Base-by-base conservation (phyloP, 2,888 invertebrate genomes). In the Oxycera nigricornis region DNA sequence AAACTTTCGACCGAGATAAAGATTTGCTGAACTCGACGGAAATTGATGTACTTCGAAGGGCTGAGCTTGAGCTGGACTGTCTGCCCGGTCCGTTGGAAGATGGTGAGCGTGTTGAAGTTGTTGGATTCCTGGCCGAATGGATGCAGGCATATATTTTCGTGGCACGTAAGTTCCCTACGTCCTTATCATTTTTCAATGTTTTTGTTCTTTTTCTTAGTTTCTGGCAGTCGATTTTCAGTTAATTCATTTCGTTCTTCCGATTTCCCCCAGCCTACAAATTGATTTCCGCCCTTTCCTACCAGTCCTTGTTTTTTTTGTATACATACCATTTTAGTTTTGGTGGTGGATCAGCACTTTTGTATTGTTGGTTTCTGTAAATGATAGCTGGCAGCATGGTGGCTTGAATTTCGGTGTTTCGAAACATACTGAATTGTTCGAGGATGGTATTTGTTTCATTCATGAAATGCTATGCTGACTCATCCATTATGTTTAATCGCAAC, bases 121-220 rank as follows among this genome's bases (percentile, higher is more conserved):
- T 90, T 83, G 90, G 90, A 81, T 90, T 91, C 86, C 86, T 91
- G 83, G 88, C 89, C 78, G 90, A 91, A 82, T 91, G 91, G 91
- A 90, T 91, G 82, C 88, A 89, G 84, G 89, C 90, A 79, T 91
- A 90, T 86, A 87, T 88, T 79, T 90, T 90, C 82, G 87, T 91
- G 79, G 88, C 89, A 88, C 89, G 91, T 91, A 89, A 90, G 91
- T 91, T 62, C 39, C 39, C 30, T 65, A 41, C 50, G 30, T 57
- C 31, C 24, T 61, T 35, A 31, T 61, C 35, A 24, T 65, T 65
- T 41, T 20, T 31, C 14, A 62, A 11, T 9, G 17, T 57, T 62
- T 72, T 59, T 50, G 31, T 72, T 67, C 39, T 73, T 72, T 62
- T 62, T 35, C 61, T 22, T 72, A 26, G 4, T 20, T 46, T 57